Evolutionary conservation across 2,113 vertebrate genomes (phyloP), one percentile per base, ranked within the genome.

Genomic region (Andinoacara biseriatus): DNA sequence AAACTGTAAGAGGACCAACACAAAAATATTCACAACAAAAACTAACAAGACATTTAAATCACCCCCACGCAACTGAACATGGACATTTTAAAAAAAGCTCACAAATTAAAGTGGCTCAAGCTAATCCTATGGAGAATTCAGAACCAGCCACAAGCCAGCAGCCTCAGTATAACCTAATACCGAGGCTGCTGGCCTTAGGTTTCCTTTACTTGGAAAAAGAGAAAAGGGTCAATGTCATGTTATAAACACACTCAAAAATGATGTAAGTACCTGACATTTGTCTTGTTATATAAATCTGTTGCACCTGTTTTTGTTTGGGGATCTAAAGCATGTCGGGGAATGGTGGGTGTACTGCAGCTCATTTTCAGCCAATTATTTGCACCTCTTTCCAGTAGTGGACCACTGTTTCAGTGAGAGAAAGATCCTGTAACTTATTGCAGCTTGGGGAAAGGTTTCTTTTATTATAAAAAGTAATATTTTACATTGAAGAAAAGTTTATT

Each of bases 61-160:
- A 18, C 17, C 63, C 5, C 0, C 1, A 67, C 38, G 24, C 22
- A 46, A 38, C 5, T 67, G 40, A 67, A 26, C 22, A 0, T 26
- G n/a, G 10, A 26, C 8, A 67, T 46, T 67, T 46, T 67, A 26
- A 67, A 67, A 43, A 14, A 46, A 38, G 17, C 22, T 22, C 14
- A 46, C 26, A 26, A 67, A 67, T 0, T 4, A 46, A 46, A 67
- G 63, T 46, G 22, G 38, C 5, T 46, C 46, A 67, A 67, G 38
- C 26, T 67, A 67, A 26, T 26, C 22, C 24, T 46, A 26, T 4
- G 63, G 0, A 67, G 22, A 67, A 24, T 14, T 1, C 22, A 46
- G 1, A 26, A 24, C 61, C 0, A 0, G 35, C 62, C 43, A 38
- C 38, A 67, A 67, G 38, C 38, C 62, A 67, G 63, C 63, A 46